A percentile compares a stretch with the other conserved stretches of the same genome.
Evolutionary conservation across 2,888 invertebrate species (phyloP).

Genomic region (Yponomeuta evonymella): DNA sequence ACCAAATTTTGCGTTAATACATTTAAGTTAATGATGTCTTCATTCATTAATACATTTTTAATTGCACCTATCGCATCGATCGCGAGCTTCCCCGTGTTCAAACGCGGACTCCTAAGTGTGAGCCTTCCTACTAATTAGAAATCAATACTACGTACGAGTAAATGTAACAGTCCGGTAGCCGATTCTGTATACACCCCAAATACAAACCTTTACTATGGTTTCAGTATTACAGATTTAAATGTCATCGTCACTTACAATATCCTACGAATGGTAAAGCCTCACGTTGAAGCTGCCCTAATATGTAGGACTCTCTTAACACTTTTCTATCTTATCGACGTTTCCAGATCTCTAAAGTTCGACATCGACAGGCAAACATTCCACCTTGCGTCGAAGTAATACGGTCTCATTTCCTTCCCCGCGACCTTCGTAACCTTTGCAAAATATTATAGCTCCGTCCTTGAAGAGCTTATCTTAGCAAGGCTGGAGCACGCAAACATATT

Average conservation of each 20-base stretch:
- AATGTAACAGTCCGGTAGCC: slow-evolving; percentile 27
- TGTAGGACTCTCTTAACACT: slow-evolving; percentile 6
- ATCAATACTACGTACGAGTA: slow-evolving; percentile 31
- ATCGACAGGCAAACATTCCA: not conserved
- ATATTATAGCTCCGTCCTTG: slow-evolving; percentile 35
- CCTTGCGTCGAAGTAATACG: slow-evolving; percentile 16
- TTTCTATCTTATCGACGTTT: slow-evolving; percentile 28
- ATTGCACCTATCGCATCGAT: not conserved
- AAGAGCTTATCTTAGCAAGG: slow-evolving; percentile 42
- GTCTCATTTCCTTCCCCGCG: slow-evolving; percentile 34
- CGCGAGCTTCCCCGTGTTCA: not conserved
- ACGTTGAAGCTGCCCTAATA: slow-evolving; percentile 8
- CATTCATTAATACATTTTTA: slow-evolving; percentile 4
- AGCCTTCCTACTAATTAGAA: slow-evolving; percentile 34
- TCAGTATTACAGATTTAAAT: no score
- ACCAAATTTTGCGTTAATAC: not conserved
- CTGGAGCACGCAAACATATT: slow-evolving; percentile 51
- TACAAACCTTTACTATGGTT: not conserved
- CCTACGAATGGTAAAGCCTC: not conserved
- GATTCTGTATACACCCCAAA: slow-evolving; percentile 26
- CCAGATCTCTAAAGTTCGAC: slow-evolving; percentile 26
- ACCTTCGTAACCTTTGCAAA: slow-evolving; percentile 41
- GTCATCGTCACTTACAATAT: not conserved
- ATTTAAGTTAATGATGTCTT: not conserved
- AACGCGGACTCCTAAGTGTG: not conserved